These are phyloP conservation scores for Hirtodrosophila duncani DNA, from an alignment of 2,888 invertebrate genomes.

Conservation along the genomic window DNA sequence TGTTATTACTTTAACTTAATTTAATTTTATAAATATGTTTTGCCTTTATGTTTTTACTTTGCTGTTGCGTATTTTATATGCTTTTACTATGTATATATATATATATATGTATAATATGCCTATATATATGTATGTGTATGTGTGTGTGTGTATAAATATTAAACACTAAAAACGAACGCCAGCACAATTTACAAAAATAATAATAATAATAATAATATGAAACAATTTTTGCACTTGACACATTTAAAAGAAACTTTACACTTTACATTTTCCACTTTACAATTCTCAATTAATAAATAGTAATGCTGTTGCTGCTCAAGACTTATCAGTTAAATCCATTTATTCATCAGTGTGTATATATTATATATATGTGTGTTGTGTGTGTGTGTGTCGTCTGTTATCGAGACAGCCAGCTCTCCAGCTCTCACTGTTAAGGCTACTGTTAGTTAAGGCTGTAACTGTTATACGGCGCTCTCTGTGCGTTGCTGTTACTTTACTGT, in stretches of 20 bases:
- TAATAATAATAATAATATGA: conserved; percentile 19
- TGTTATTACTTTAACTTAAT: conserved; percentile 32
- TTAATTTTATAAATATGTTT: conserved; percentile 32
- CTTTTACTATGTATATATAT: conserved; percentile 12
- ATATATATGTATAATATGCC: conserved; percentile 32
- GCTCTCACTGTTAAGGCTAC: conserved; percentile 5
- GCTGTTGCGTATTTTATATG: conserved; percentile 15
- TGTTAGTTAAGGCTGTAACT: conserved; percentile 1
- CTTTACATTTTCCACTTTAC: too few species aligned
- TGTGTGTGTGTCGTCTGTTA: conserved; percentile 6
- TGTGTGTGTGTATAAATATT: conserved; percentile 64
- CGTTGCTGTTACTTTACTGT: conserved; percentile 19
- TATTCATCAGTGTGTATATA: neutral
- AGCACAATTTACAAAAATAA: conserved; percentile 53
- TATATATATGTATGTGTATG: conserved; percentile 22
- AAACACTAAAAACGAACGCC: conserved; percentile 65
- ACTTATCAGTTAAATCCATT: conserved; percentile 37
- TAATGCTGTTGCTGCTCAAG: conserved; percentile 57
- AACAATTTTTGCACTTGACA: conserved; percentile 61
- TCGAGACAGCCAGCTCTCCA: neutral
- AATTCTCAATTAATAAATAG: conserved; percentile 67
- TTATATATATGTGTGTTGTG: too few species aligned
- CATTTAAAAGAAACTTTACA: conserved; percentile 23
- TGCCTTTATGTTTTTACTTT: conserved; percentile 3
- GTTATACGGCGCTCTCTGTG: conserved; percentile 32